Percentiles rank a stretch among this genome's conserved stretches.
These are phyloP conservation scores for Formicarius rufipectus DNA, from an alignment of 2,113 vertebrate species.

Conservation along the genomic window DNA sequence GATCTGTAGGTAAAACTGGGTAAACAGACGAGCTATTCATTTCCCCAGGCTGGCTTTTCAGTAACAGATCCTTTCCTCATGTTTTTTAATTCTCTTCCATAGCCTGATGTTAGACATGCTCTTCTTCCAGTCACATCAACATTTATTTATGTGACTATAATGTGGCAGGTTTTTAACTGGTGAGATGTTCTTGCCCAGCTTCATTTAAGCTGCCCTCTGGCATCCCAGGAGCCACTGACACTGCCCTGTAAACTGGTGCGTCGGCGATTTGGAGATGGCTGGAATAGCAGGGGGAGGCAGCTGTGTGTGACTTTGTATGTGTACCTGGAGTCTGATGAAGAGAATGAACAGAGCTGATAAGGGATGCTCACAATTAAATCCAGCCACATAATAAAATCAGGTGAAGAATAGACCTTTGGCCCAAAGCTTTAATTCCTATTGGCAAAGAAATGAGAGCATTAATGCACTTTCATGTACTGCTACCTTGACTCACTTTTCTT, in stretches of 20 bases:
- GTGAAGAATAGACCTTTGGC: not conserved
- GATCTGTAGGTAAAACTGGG: not conserved
- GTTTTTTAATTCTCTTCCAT: not conserved
- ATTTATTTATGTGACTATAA: not conserved
- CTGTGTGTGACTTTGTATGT: not conserved
- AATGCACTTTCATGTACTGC: not conserved
- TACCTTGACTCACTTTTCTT: not conserved
- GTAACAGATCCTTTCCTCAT: not conserved
- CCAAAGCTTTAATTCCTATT: not conserved
- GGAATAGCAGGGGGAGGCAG: not conserved
- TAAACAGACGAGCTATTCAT: not conserved
- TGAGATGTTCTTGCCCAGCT: not conserved
- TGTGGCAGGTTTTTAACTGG: not conserved
- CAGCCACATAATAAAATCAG: conserved; percentile 1
- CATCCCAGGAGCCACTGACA: not conserved
- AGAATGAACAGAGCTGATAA: conserved; percentile 20
- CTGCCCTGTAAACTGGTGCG: not conserved
- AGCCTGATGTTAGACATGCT: not conserved
- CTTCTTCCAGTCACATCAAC: not conserved
- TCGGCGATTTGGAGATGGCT: not conserved
- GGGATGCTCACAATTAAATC: conserved; percentile 22
- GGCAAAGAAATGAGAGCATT: not conserved
- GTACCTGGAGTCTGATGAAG: not conserved
- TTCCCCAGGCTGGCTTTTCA: not conserved
- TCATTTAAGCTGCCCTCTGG: not conserved